phyloP scores from a whole-genome alignment of 1,140 invertebrate genomes.

The Frieseomelitta varia region DNA sequence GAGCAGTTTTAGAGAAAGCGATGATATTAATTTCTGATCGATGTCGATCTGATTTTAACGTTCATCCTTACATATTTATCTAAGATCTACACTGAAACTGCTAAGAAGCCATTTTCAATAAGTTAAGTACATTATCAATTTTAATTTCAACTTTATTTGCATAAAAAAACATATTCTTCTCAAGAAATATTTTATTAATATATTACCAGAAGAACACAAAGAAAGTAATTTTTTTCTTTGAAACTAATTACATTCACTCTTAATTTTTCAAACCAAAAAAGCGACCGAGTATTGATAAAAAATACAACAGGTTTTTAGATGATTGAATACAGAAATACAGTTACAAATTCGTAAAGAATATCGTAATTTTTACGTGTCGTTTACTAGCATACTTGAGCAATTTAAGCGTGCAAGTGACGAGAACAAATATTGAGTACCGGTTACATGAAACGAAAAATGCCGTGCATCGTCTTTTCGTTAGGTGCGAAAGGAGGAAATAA shows the following conservation, averaged over 20 bases:
- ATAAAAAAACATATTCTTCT: background rate
- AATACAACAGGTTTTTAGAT: conserved; percentile 10
- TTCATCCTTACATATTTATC: conserved; percentile 56
- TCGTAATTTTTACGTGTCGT: conserved; percentile 9
- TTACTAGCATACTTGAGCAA: conserved; percentile 43
- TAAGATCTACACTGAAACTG: conserved; percentile 39
- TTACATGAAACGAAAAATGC: conserved; percentile 66
- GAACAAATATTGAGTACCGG: conserved; percentile 61
- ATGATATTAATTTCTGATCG: conserved; percentile 61
- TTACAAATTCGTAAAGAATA: background rate
- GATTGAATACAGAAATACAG: background rate
- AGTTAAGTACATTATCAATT: conserved; percentile 45
- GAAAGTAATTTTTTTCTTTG: background rate
- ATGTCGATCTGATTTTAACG: conserved; percentile 58
- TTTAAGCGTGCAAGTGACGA: conserved; percentile 56
- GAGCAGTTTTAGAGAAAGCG: conserved; percentile 48
- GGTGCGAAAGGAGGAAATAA: conserved; percentile 67
- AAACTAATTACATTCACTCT: no score
- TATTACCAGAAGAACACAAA: background rate
- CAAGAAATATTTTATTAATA: background rate
- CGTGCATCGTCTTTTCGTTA: conserved; percentile 57
- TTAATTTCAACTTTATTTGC: conserved; percentile 1
- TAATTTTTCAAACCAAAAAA: rapidly evolving
- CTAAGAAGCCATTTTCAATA: conserved; percentile 53
- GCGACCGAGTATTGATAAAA: background rate